Percentiles rank a stretch among this genome's conserved stretches.
Evolutionary conservation across 2,888 invertebrate genomes (phyloP).

Genomic region (Plemyria rubiginata): DNA sequence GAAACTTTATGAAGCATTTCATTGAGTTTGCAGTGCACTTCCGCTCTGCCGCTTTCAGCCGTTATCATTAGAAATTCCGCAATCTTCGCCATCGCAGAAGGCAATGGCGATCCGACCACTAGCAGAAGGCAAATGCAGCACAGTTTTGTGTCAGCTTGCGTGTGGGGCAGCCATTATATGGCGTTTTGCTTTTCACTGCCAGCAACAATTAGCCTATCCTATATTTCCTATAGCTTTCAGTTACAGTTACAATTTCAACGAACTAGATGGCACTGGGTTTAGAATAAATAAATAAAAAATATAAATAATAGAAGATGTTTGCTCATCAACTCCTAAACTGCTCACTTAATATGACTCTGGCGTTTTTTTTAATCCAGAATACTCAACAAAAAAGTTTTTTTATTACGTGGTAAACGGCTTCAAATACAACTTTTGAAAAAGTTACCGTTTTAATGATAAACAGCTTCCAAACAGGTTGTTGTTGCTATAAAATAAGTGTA

Average conservation of each 20-base stretch:
- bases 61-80: conserved; percentile 21
- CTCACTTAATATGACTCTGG: too few species aligned
- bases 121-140: conserved; percentile 39
- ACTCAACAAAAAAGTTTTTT: too few species aligned
- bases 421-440: too few species aligned
- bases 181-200: conserved; percentile 59
- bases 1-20: conserved; percentile 15
- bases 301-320: too few species aligned
- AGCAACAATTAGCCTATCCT: conserved; percentile 40
- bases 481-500: too few species aligned
- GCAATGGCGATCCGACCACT: conserved; percentile 31
- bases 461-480: too few species aligned
- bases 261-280: too few species aligned
- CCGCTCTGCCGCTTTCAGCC: conserved; percentile 3
- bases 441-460: too few species aligned
- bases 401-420: too few species aligned
- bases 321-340: too few species aligned
- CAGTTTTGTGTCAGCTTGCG: conserved; percentile 53
- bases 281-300: too few species aligned
- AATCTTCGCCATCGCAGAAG: conserved; percentile 29
- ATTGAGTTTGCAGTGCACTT: conserved; percentile 18
- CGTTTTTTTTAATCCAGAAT: too few species aligned
- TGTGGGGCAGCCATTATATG: conserved; percentile 58
- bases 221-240: conserved; percentile 30
- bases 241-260: conserved; percentile 8